Conservation (phyloP, 1,140 invertebrate genomes). For the Rhynchophorus ferrugineus region DNA sequence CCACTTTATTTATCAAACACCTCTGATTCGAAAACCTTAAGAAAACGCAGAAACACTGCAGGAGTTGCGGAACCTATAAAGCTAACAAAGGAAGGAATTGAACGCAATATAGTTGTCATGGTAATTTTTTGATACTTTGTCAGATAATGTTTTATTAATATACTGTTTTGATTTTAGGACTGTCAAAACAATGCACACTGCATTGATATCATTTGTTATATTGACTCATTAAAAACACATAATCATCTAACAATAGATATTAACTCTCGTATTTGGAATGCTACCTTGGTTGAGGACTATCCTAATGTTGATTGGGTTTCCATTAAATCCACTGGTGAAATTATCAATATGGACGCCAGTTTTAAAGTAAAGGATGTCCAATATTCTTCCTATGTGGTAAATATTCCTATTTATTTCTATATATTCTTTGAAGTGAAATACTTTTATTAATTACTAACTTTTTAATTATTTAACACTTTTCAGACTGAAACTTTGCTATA, state of each 20-base stretch:
- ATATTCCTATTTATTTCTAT: slow-evolving; percentile 8
- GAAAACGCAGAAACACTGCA: slow-evolving; percentile 58
- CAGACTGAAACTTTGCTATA: slow-evolving; percentile 75
- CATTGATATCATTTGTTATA: slow-evolving; percentile 72
- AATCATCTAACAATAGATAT: slow-evolving; percentile 67
- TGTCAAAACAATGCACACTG: slow-evolving; percentile 65
- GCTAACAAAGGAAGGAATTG: slow-evolving; percentile 46
- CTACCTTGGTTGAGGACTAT: slow-evolving; percentile 81
- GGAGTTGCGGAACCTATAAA: slow-evolving; percentile 64
- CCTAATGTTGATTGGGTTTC: slow-evolving; percentile 73
- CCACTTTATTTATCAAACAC: slow-evolving; percentile 4
- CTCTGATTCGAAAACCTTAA: slow-evolving; percentile 35
- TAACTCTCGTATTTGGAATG: slow-evolving; percentile 81
- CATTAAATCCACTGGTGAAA: slow-evolving; percentile 68
- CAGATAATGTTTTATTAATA: not conserved
- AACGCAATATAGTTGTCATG: slow-evolving; percentile 47
- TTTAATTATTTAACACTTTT: slow-evolving; percentile 29
- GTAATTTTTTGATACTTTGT: slow-evolving; percentile 7
- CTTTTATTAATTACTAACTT: slow-evolving; percentile 1
- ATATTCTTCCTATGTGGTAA: slow-evolving; percentile 46
- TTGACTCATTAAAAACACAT: slow-evolving; percentile 65
- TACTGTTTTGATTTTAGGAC: slow-evolving; percentile 8
- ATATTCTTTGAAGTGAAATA: slow-evolving; percentile 3
- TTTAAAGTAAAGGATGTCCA: slow-evolving; percentile 62
- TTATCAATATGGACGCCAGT: slow-evolving; percentile 62